phyloP scores from a whole-genome alignment of 35 echinoderm and acorn worm species.

The Heliocidaris erythrogramma region DNA sequence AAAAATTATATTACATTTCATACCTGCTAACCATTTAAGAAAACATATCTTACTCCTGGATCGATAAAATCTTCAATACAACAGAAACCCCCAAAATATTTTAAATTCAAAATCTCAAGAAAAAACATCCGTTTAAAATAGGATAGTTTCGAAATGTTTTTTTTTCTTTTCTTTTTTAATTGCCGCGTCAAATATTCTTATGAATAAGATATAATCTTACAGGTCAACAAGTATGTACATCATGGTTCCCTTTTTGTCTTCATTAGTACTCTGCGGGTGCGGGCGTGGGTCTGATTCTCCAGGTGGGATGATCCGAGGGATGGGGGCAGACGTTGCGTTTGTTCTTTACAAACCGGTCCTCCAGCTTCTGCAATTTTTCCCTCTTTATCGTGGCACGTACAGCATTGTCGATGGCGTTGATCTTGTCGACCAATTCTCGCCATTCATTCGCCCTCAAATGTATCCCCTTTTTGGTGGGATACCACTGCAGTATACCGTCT shows the following conservation, averaged over 20 bases:
- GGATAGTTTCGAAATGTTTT: too few species aligned
- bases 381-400: neutral
- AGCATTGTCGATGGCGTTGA: neutral
- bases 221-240: neutral
- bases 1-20: too few species aligned
- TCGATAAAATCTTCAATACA: too few species aligned
- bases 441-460: neutral
- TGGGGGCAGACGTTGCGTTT: neutral
- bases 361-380: constrained; percentile 18
- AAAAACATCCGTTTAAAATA: too few species aligned
- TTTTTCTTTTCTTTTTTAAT: too few species aligned
- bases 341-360: constrained; percentile 15
- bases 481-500: constrained; percentile 16
- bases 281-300: neutral
- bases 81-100: too few species aligned
- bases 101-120: too few species aligned
- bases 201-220: too few species aligned
- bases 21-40: too few species aligned
- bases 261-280: neutral
- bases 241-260: neutral
- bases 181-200: too few species aligned
- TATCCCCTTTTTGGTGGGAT: neutral
- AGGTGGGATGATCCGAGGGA: neutral
- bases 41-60: too few species aligned
- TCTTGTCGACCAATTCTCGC: neutral